Evolutionary conservation across 2,797 vertebrate genomes (phyloP), one percentile per base, ranked within the genome.

Genomic region (Myotis myotis): DNA sequence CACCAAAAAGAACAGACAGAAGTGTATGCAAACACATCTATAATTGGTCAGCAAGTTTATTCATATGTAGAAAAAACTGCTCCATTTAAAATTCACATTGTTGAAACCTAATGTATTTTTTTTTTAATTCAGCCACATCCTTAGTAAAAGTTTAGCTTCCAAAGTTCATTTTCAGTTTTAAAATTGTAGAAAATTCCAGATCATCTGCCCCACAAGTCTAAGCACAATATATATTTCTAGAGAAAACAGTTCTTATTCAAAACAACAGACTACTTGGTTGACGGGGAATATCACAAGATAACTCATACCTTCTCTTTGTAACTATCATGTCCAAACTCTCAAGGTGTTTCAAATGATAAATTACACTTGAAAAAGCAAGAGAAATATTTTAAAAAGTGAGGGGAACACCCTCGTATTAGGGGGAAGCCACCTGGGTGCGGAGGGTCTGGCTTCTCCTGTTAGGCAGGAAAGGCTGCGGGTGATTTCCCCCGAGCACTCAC

Each of bases 401-500:
- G 30, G 41, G 92, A 85, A 86, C 74, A 36, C 15, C 70, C 79
- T 47, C 44, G 8, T 8, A 6, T 64, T 19, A 4, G 28, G 17
- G 89, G 38, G 89, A 74, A 94, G 85, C 78, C 2, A 25, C 57
- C 55, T 80, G 16, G 66, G 44, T 25, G 41, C 33, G 53, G 81
- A 76, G 68, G 36, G 76, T 57, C 57, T 87, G 95, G 33, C 49
- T 80, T 44, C 71, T 17, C 19, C 1, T 5, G 28, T 7, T 70
- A 44, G 53, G 36, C 60, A 87, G 85, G 36, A 94, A 79, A 78
- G 89, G 41, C 68, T 87, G 55, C 0, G 3, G 60, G 76, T n/a
- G 25, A 70, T 88, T 96, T 79, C 41, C 33, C n/a, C 79, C 68
- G 36, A 94, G 9, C 19, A 53, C n/a, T 96, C 95, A 96, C 76